Evolutionary conservation across 2,113 vertebrate genomes (phyloP), one percentile per base, ranked within the genome.

Genomic region (Sceloporus undulatus): DNA sequence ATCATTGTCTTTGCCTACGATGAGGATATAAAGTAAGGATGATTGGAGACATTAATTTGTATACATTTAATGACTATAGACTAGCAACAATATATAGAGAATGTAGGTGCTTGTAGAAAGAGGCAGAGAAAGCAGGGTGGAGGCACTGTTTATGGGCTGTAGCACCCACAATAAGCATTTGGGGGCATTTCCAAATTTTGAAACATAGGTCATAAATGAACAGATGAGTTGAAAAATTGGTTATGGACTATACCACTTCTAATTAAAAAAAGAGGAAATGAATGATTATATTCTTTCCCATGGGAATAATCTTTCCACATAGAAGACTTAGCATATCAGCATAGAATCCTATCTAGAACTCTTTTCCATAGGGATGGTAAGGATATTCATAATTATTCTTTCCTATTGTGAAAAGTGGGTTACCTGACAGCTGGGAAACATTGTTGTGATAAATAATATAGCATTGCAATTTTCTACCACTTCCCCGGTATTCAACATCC

Each of bases 1-100:
- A 94, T 99, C 86, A 96, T 99, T 91, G 97, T 98, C 94, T 99
- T 99, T 87, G 98, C 98, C 93, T 97, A 97, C 0, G 98, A 99
- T 79, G 98, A 99, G 93, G 98, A 99, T 87, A 99, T 99, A 95
- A 98, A 97, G 98, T 98, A 93, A 96, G 96, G 70, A 83, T 62
- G 73, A 40, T 48, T 29, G 87, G 65, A 85, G 75, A 85, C 34
- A 79, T 83, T 40, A 0, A 38, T 87, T 88, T 5, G 6, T 90
- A 73, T 93, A 84, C 89, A 77, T 90, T 85, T 54, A 68, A 62
- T 71, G 77, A 66, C 68, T 70, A 76, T 48, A n/a, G 88, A 14
- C 9, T 13, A 48, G 59, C 19, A 56, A n/a, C 3, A 9, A 1
- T 76, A 19, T 27, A 2, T 0, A 62, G 2, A 56, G 62, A 59